Percentiles rank a stretch among this genome's conserved stretches.
phyloP scores from a whole-genome alignment of 2,797 vertebrate species.

The Streptopelia turtur region DNA sequence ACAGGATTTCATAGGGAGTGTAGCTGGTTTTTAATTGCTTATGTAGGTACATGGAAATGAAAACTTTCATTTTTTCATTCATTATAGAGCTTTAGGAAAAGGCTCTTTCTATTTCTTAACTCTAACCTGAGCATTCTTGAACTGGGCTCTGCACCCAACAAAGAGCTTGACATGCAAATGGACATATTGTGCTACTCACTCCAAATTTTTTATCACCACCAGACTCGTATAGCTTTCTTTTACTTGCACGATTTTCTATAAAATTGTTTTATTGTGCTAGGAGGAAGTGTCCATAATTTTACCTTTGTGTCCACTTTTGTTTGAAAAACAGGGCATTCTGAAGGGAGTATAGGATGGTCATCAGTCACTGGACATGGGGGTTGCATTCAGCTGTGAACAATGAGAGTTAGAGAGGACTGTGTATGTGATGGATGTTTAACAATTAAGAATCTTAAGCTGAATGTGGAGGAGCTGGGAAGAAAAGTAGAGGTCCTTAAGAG shows the following conservation, averaged over 20 bases:
- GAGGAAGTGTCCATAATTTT: background rate
- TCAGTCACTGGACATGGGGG: background rate
- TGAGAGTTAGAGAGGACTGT: background rate
- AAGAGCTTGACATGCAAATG: background rate
- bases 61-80: background rate
- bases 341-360: background rate
- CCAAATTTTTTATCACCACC: background rate
- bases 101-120: background rate
- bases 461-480: background rate
- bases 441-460: constrained; percentile 23
- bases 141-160: background rate
- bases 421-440: background rate
- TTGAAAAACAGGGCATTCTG: background rate
- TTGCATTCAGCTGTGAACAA: background rate
- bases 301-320: background rate
- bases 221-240: background rate
- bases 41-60: background rate
- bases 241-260: background rate
- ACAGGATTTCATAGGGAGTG: background rate
- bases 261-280: background rate
- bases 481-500: constrained; percentile 10
- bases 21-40: background rate
- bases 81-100: background rate
- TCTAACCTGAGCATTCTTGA: background rate
- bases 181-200: background rate